A percentile compares a stretch with the other conserved stretches of the same genome.
phyloP scores from a whole-genome alignment of 2,888 invertebrate genomes.

The Andrena trimmerana region DNA sequence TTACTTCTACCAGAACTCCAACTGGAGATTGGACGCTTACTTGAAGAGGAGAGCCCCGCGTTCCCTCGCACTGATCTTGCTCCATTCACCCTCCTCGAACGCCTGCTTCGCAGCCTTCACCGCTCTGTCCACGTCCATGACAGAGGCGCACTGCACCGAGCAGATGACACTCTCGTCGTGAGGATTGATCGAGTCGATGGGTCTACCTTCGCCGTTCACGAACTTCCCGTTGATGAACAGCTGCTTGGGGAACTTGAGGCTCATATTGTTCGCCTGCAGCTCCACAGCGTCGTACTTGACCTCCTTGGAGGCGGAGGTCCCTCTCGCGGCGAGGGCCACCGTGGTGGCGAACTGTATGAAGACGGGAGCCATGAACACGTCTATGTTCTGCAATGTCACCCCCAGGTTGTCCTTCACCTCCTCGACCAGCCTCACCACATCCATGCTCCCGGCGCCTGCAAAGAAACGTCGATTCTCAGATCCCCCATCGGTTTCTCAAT shows the following conservation, averaged over 20 bases:
- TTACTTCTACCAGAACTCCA: background rate
- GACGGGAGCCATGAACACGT: conserved; percentile 96
- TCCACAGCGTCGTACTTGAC: conserved; percentile 91
- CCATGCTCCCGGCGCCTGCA: conserved; percentile 96
- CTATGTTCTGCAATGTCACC: conserved; percentile 93
- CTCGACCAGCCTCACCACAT: conserved; percentile 96
- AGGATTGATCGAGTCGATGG: conserved; percentile 91
- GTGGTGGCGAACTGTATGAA: conserved; percentile 92
- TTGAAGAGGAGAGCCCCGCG: conserved; percentile 93
- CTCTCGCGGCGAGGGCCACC: conserved; percentile 90
- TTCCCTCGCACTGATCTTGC: conserved; percentile 96
- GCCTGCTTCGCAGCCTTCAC: conserved; percentile 95
- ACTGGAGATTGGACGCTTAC: conserved; percentile 82
- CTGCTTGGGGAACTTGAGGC: conserved; percentile 94
- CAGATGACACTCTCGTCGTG: conserved; percentile 93
- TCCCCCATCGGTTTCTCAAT: background rate
- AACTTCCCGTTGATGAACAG: conserved; percentile 97
- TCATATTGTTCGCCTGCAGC: conserved; percentile 93
- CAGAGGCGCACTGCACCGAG: conserved; percentile 90
- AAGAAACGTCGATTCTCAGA: background rate
- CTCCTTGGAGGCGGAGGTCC: conserved; percentile 86
- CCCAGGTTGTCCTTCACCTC: conserved; percentile 94
- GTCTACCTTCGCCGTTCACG: conserved; percentile 90
- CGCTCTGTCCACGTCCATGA: conserved; percentile 94
- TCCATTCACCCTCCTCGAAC: conserved; percentile 96